Evolutionary conservation across 2,888 invertebrate genomes (phyloP), one percentile per base, ranked within the genome.

Genomic region (Dione vanillae): DNA sequence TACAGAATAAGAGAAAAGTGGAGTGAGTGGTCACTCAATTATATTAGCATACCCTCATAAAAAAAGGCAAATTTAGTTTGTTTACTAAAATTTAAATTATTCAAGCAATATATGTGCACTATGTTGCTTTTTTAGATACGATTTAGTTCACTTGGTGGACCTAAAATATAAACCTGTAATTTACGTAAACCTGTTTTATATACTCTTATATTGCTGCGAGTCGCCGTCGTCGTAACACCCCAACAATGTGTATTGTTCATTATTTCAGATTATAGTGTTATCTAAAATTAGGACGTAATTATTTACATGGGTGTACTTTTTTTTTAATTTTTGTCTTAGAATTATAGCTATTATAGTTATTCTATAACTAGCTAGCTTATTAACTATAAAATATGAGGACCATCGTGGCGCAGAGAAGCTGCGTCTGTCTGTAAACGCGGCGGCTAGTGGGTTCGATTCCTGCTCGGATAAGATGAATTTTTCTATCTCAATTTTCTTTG

Each of bases 181-280:
- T 70, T 72, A 58, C 47, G 67, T 67, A 58, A 69, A 51, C n/a
- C 52, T 54, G 35, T 64, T 35, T 54, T 64, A 64, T 64, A 51
- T 51, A 64, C 47, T 49, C 61, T 35, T 40, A n/a, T 1, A 51
- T n/a, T 10, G 14, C n/a, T 19, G 11, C 11, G 67, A 37, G 69
- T 47, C 45, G 67, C 19, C 56, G 49, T 65, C 45, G 67, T 27
- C 56, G 49, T 65, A 54, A 62, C 40, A 40, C 37, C 51, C 35
- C 37, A 74, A 74, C 74, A 74, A 74, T 74, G 67, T 54, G 40
- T n/a, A 69, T 73, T 68, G 73, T 69, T 62, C 52, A 47, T 43
- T 56, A 64, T 64, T 64, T 64, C 12, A 19, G 47, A 19, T 47
- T 49, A 47, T 14, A 7, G 47, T 62, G n/a, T 67, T 72, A 69